Conservation (phyloP, 2,113 vertebrate species). For the Misgurnus anguillicaudatus region DNA sequence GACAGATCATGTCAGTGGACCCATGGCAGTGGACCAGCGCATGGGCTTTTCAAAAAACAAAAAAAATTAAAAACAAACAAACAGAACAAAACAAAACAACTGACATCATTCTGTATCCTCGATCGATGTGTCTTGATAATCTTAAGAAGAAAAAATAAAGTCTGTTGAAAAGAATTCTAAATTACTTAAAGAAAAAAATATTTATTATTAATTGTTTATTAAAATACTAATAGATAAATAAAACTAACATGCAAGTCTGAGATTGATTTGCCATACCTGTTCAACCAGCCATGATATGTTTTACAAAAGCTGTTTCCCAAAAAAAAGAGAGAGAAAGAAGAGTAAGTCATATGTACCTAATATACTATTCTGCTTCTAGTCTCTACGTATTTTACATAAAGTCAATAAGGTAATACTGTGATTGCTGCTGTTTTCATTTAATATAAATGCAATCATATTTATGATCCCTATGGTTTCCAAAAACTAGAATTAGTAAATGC, state of each 20-base stretch:
- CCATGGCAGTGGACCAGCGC: background rate
- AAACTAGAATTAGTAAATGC: background rate
- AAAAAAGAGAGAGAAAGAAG: background rate
- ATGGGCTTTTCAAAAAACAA: background rate
- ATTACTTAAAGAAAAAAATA: background rate
- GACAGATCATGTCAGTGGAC: background rate
- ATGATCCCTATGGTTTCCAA: background rate
- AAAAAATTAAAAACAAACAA: background rate
- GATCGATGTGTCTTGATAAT: background rate
- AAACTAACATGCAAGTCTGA: no score
- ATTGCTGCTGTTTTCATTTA: background rate
- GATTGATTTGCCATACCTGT: constrained; percentile 20
- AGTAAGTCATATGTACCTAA: background rate
- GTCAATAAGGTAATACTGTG: background rate
- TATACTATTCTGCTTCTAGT: background rate
- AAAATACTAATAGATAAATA: no score
- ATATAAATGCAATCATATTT: background rate
- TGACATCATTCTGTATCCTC: background rate
- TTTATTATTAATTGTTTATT: background rate
- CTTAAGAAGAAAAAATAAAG: background rate
- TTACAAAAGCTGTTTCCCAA: constrained; percentile 71
- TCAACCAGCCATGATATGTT: constrained; percentile 77
- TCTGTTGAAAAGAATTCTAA: background rate
- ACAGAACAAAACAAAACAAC: background rate
- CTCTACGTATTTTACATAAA: background rate